Evolutionary conservation across 2,797 vertebrate species (phyloP), one percentile per base, ranked within the genome.

Genomic region (Esox masquinongy): DNA sequence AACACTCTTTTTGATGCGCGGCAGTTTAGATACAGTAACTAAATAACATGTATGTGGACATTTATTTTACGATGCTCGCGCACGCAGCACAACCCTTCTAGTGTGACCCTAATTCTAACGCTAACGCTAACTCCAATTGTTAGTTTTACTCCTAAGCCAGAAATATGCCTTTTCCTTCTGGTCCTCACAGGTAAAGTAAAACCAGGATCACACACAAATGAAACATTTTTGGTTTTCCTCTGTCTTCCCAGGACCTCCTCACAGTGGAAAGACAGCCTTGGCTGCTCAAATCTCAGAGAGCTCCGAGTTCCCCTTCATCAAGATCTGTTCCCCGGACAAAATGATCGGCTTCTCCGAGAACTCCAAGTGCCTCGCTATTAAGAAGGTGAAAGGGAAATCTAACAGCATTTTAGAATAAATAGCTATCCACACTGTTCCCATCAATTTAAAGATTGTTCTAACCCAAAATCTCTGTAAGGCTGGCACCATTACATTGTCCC

Each of bases 291-390:
- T 99, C 82, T 94, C 98, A 0, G 97, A 99, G 88, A 95, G 97
- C 73, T 99, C 97, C 1, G 92, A 97, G 89, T 99, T 99, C 85
- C 97, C 97, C 61, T 99, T 99, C 90, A 99, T 99, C 88, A 99
- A 99, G 92, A 98, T 99, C 91, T 99, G 97, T 85, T 99, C 97
- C 84, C 97, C 98, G 53, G 97, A 99, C 87, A 99, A 98, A 91
- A 99, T 99, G 97, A 99, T 99, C 11, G 97, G 97, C 70, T 91
- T 94, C 92, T 98, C 97, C 0, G 98, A 99, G 92, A 97, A 96
- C 53, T 96, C 97, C 84, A 99, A 99, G 88, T 99, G 98, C 84
- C 97, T 99, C 91, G 96, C 97, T 66, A 99, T 99, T 91, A 99
- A 99, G 88, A 99, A 99, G 95, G 98, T 97, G 85, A 0, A 24